Evolutionary conservation across 2,797 vertebrate species (phyloP), one percentile per base, ranked within the genome.

Genomic region (Epinephelus coioides): DNA sequence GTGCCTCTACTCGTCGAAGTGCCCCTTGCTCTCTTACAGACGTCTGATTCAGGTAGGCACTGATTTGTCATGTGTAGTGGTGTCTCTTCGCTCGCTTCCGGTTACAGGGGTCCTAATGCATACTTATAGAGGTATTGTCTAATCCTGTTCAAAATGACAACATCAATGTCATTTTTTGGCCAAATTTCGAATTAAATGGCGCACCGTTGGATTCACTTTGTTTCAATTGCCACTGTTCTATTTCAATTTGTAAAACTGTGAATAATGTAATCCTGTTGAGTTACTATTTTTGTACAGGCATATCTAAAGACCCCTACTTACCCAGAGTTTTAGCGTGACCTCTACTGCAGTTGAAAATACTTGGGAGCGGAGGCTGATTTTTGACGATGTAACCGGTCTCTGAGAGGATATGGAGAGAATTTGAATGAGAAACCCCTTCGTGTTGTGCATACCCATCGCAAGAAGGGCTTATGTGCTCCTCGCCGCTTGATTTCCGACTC

Each of bases 341-440:
- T 96, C 95, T 96, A 96, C 89, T 92, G 94, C 95, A 86, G 92
- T 93, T 95, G 94, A 95, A 95, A 96, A 95, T 92, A 96, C 89
- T 92, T 76, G 76, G 61, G 38, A 89, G 84, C 80, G 85, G 91
- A 93, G 90, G 81, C 70, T 88, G 83, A 86, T 79, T 88, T 79
- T 69, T 65, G 73, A 88, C 75, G 66, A 92, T 94, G 92, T 89
- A 73, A 82, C 59, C 57, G 78, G n/a, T 86, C n/a, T 73, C 59
- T 80, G 60, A 17, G 11, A 50, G 54, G 60, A 73, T 69, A 79
- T 30, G 49, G 64, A 79, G 78, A 78, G 44, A 68, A 10, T 81
- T 82, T 89, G 79, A 89, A 83, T 86, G 73, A 88, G 59, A 87
- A 86, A 79, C 71, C 73, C 30, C 70, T 92, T 92, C 63, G 54